Conservation (phyloP, 1,140 invertebrate species). For the Hyles euphorbiae region DNA sequence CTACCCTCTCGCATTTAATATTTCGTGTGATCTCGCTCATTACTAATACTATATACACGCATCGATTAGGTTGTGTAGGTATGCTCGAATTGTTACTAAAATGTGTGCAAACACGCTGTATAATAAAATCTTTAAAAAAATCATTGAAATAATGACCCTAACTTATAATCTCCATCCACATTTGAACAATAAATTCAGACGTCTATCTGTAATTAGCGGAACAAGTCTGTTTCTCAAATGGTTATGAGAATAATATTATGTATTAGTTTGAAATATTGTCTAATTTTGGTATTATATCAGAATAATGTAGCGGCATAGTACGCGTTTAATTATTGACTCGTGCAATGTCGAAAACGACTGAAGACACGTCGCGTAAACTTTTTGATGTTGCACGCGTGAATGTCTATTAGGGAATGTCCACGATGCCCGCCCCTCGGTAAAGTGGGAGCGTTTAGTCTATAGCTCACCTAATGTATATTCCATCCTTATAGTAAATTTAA, state of each 20-base stretch:
- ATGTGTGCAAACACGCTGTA: conserved; percentile 46
- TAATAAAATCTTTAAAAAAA: conserved; percentile 45
- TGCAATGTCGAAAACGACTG: too few relatives aligned
- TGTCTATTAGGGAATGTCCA: conserved; percentile 41
- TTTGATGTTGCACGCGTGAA: too few relatives aligned
- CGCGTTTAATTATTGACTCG: conserved; percentile 24
- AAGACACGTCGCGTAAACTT: too few relatives aligned
- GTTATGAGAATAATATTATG: conserved; percentile 9
- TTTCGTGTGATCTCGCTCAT: too few relatives aligned
- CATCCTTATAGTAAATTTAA: conserved; percentile 65
- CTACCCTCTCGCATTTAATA: background rate
- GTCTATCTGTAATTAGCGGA: conserved; percentile 37
- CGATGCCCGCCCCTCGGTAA: conserved; percentile 29
- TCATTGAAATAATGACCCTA: conserved; percentile 39
- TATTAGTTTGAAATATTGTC: conserved; percentile 14
- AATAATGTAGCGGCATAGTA: conserved; percentile 41
- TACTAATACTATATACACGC: conserved; percentile 15
- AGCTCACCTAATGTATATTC: conserved; percentile 73
- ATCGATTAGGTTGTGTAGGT: conserved; percentile 64
- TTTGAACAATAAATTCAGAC: conserved; percentile 63
- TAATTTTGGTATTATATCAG: conserved; percentile 36
- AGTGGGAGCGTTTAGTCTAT: conserved; percentile 33
- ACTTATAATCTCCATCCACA: conserved; percentile 67
- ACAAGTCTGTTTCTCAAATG: conserved; percentile 25
- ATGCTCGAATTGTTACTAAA: conserved; percentile 42